Evolutionary conservation across 2,113 vertebrate genomes (phyloP).

Genomic region (Rhea americana): DNA sequence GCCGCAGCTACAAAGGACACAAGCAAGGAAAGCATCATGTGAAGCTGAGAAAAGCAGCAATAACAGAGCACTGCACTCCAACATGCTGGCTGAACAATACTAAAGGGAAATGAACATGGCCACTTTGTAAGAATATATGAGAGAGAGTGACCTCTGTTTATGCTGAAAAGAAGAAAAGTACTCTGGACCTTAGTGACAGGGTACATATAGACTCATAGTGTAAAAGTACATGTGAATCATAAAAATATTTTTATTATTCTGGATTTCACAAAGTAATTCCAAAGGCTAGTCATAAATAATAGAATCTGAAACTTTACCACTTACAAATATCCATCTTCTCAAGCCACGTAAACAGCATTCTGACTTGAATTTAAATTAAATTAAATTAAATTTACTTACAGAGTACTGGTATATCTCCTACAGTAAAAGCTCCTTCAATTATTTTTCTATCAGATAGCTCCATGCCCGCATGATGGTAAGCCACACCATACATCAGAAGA

Average conservation of each 20-base stretch:
- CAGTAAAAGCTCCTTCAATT: slow-evolving; percentile 87
- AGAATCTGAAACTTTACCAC: not conserved
- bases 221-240: not conserved
- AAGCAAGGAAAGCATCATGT: not conserved
- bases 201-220: not conserved
- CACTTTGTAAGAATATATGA: not conserved
- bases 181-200: not conserved
- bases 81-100: not conserved
- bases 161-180: not conserved
- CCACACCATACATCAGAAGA: slow-evolving; percentile 85
- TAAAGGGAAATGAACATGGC: not conserved
- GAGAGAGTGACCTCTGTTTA: not conserved
- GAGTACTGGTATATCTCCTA: slow-evolving; percentile 91
- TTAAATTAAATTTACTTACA: slow-evolving; percentile 82
- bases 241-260: not conserved
- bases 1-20: not conserved
- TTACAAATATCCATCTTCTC: not conserved
- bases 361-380: not conserved
- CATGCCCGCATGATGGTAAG: slow-evolving; percentile 95
- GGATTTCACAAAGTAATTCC: slow-evolving; percentile 7
- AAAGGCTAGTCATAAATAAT: not conserved
- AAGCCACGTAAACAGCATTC: not conserved
- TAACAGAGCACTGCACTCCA: not conserved
- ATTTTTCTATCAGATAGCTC: slow-evolving; percentile 90
- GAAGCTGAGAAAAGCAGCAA: not conserved